These are phyloP conservation scores for Ondatra zibethicus DNA, from an alignment of 2,113 vertebrate species.

Conservation along the genomic window DNA sequence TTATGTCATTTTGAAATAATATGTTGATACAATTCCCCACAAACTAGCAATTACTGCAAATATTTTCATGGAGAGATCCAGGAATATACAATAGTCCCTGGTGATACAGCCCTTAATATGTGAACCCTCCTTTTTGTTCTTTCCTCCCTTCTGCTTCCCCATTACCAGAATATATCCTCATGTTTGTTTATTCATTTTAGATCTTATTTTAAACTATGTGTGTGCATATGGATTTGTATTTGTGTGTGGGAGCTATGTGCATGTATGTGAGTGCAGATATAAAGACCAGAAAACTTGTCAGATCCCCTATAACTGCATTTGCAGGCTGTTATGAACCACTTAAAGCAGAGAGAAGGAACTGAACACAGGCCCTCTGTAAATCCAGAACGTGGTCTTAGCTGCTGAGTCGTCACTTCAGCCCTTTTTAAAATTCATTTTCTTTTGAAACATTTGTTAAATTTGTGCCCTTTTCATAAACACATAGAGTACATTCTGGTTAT, in stretches of 20 bases:
- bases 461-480: not conserved
- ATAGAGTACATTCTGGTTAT: too few relatives aligned
- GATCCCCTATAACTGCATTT: not conserved
- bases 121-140: not conserved
- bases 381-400: not conserved
- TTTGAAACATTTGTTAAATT: too few relatives aligned
- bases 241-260: too few relatives aligned
- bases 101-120: not conserved
- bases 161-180: not conserved
- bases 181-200: not conserved
- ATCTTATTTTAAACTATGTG: not conserved
- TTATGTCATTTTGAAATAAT: conserved; percentile 58
- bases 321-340: not conserved
- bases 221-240: not conserved
- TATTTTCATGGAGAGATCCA: conserved; percentile 57
- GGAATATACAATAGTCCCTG: conserved; percentile 32
- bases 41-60: conserved; percentile 64
- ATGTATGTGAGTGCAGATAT: not conserved
- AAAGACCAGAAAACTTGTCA: not conserved
- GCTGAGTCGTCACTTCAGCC: too few relatives aligned
- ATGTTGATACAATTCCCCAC: conserved; percentile 52
- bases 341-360: not conserved
- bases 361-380: not conserved
- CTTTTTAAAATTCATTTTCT: too few relatives aligned
- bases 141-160: not conserved